Evolutionary conservation across 1,140 invertebrate genomes (phyloP).

Genomic region (Lineus longissimus): DNA sequence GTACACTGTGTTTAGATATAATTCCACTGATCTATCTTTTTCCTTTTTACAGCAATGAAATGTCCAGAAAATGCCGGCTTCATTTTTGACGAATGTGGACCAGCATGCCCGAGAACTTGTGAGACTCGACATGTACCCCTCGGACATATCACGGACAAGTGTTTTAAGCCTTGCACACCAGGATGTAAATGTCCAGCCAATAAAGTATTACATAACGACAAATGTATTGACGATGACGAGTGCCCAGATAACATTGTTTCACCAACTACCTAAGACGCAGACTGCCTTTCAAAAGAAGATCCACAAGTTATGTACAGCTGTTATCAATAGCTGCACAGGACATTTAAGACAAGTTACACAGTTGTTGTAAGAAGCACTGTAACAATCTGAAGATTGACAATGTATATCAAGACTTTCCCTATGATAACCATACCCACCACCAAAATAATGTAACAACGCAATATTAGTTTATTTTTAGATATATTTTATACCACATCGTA

Average conservation of each 20-base stretch:
- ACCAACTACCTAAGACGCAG: not conserved
- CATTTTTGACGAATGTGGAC: conserved; percentile 51
- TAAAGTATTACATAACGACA: conserved; percentile 46
- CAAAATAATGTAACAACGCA: too few relatives aligned
- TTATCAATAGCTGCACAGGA: too few relatives aligned
- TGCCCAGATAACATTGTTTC: conserved; percentile 33
- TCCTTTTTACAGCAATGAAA: conserved; percentile 32
- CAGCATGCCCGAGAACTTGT: conserved; percentile 49
- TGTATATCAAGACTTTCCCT: too few relatives aligned
- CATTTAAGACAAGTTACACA: too few relatives aligned
- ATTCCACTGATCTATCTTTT: not conserved
- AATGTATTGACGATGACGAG: conserved; percentile 39
- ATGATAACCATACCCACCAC: too few relatives aligned
- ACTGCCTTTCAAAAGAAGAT: too few relatives aligned
- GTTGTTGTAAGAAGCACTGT: too few relatives aligned
- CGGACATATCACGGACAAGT: conserved; percentile 32
- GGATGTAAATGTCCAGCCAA: conserved; percentile 52
- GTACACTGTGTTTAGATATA: not conserved
- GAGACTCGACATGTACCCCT: conserved; percentile 34
- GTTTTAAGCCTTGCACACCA: conserved; percentile 50
- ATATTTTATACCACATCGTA: too few relatives aligned
- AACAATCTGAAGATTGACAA: too few relatives aligned
- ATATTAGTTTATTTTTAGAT: too few relatives aligned
- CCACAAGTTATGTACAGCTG: too few relatives aligned
- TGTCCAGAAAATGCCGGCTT: conserved; percentile 46